Percentiles rank a stretch among this genome's conserved stretches.
Evolutionary conservation across 2,888 invertebrate genomes (phyloP).

Genomic region (Euproctis similis): DNA sequence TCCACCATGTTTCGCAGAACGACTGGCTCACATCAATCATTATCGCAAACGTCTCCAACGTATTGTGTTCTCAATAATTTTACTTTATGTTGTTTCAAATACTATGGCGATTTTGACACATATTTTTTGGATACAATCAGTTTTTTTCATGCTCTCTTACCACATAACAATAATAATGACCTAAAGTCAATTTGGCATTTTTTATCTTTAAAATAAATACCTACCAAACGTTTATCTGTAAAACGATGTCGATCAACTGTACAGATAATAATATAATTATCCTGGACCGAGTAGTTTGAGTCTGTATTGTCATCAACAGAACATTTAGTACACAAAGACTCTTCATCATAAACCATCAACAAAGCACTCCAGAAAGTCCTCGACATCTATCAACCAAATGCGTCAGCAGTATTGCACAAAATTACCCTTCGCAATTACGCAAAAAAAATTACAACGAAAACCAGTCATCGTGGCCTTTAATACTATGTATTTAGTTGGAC

Average conservation of each 20-base stretch:
- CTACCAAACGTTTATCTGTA: too few relatives aligned
- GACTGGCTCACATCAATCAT: conserved; percentile 64
- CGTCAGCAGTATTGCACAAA: conserved; percentile 67
- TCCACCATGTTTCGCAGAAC: conserved; percentile 49
- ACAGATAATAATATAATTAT: too few relatives aligned
- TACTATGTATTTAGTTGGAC: conserved; percentile 8
- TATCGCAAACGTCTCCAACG: conserved; percentile 31
- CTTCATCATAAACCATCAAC: conserved; percentile 63
- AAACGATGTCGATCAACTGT: too few relatives aligned
- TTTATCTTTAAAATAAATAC: too few relatives aligned
- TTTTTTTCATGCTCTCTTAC: too few relatives aligned
- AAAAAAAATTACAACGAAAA: conserved; percentile 34
- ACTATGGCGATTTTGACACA: too few relatives aligned
- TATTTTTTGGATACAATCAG: too few relatives aligned
- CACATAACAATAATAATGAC: too few relatives aligned
- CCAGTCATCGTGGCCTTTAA: conserved; percentile 29
- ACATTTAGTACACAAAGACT: conserved; percentile 32
- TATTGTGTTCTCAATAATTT: too few relatives aligned
- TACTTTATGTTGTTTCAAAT: too few relatives aligned
- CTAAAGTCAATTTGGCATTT: too few relatives aligned
- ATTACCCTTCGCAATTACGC: conserved; percentile 32
- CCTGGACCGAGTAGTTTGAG: too few relatives aligned
- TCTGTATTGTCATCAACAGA: conserved; percentile 8
- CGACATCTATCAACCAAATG: conserved; percentile 61
- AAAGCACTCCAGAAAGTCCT: conserved; percentile 49